A percentile compares a stretch with the other conserved stretches of the same genome.
Conservation (phyloP, 2,797 vertebrate genomes). For the Siniperca scherzeri region DNA sequence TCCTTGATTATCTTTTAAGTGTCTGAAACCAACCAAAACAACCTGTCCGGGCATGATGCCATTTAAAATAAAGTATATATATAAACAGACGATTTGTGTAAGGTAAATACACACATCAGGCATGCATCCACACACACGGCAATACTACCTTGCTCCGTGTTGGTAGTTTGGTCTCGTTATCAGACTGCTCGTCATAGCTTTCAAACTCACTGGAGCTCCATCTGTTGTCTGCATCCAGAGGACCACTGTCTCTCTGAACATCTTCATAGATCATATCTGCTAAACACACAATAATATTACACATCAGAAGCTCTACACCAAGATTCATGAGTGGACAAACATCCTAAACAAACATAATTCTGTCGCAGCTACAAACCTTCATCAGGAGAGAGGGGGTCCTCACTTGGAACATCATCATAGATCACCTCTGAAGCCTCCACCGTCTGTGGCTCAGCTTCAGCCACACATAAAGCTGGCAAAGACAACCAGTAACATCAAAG, state of each 20-base stretch:
- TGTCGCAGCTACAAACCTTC: slow-evolving; percentile 74
- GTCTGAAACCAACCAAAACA: slow-evolving; percentile 46
- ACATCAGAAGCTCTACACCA: slow-evolving; percentile 8
- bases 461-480: slow-evolving; percentile 34
- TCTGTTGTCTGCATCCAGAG: slow-evolving; percentile 84
- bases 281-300: slow-evolving; percentile 44
- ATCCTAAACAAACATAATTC: not conserved
- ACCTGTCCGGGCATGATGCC: slow-evolving; percentile 16
- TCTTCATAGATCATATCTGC: slow-evolving; percentile 90
- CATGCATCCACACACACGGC: slow-evolving; percentile 24
- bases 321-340: not conserved
- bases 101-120: slow-evolving; percentile 6
- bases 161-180: slow-evolving; percentile 87
- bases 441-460: slow-evolving; percentile 46
- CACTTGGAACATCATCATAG: slow-evolving; percentile 94
- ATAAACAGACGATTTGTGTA: slow-evolving; percentile 4
- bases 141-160: slow-evolving; percentile 85
- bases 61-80: too few species aligned
- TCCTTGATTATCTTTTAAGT: slow-evolving; percentile 52
- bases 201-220: slow-evolving; percentile 99
- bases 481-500: slow-evolving; percentile 26
- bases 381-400: slow-evolving; percentile 80
- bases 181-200: slow-evolving; percentile 96
- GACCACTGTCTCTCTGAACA: slow-evolving; percentile 80
- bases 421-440: slow-evolving; percentile 87